Conservation (phyloP, 2,113 vertebrate species). For the Danio rerio region DNA sequence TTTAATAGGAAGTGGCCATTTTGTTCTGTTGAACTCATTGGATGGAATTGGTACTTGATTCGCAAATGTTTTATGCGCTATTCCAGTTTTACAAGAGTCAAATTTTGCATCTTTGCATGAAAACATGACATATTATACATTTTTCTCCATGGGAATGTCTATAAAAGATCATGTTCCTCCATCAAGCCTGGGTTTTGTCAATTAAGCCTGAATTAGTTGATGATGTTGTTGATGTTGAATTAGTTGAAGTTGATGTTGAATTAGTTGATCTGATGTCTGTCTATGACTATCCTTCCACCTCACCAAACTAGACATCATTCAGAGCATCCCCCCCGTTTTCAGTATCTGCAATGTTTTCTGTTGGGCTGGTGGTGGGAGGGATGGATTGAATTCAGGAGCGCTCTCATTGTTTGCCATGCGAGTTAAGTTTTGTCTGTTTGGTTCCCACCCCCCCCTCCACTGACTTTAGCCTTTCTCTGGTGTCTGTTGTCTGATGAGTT, state of each 20-base stretch:
- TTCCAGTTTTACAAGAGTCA: too few species aligned
- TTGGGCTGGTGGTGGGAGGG: constrained; percentile 43
- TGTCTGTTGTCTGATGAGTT: constrained; percentile 82
- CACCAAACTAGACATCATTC: constrained; percentile 21
- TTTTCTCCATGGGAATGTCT: too few species aligned
- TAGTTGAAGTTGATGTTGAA: too few species aligned
- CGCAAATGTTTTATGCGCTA: too few species aligned
- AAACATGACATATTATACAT: too few species aligned
- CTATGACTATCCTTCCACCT: constrained; percentile 45
- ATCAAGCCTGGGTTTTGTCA: constrained; percentile 41
- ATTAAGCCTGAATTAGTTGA: constrained; percentile 49
- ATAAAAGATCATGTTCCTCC: constrained; percentile 13
- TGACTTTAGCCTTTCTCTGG: constrained; percentile 56
- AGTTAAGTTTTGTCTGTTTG: constrained; percentile 78
- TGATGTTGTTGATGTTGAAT: too few species aligned
- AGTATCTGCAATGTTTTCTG: constrained; percentile 50
- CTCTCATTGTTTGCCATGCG: constrained; percentile 69
- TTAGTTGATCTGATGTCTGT: constrained; percentile 59
- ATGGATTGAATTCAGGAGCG: constrained; percentile 68
- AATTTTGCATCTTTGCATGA: neutral
- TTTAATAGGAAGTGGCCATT: too few species aligned
- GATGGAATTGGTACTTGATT: too few species aligned
- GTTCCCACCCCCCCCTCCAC: constrained; percentile 27
- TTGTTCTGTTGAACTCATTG: too few species aligned
- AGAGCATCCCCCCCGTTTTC: neutral